Evolutionary conservation across 2,888 invertebrate species (phyloP), one percentile per base, ranked within the genome.

Genomic region (Drosophila niveifrons): DNA sequence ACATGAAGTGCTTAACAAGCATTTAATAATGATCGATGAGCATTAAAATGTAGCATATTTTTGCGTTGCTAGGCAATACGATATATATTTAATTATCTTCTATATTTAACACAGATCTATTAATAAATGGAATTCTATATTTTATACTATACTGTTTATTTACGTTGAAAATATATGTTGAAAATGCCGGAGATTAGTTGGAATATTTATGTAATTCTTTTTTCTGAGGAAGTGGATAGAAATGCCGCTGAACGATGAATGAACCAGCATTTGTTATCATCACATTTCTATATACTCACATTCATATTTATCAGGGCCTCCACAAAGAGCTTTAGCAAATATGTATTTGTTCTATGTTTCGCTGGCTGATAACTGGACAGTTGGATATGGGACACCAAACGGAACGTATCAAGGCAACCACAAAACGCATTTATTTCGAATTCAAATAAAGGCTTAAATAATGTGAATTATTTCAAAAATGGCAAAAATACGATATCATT

Each of bases 401-500:
- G 17, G 53, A 53, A 13, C 56, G 31, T 23, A 51, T 6, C 55
- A 41, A 9, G 13, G 10, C 11, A 6, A 39, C 29, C 11, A 18
- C 23, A 7, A 17, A 29, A 2, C 29, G 11, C 13, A 46, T 29
- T 46, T 2, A 11, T 18, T 29, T 17, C 9, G 15, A 17, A 44
- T 44, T 18, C 2, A 44, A 17, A 43, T 43, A 17, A 3, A 18
- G 4, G 23, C 44, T 23, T 4, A 3, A 23, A 56, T 11, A 46
- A 46, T 56, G 46, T 46, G 3, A 56, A 56, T 11, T 3, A n/a
- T n/a, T 36, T 18, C 2, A 1, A 29, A 48, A 10, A 73, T 73
- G 69, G 46, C 55, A 10, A 73, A 58, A 13, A 39, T 63, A 23
- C 50, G 64, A 18, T 59, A 73, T 18, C 41, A 52, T 13, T 48